Evolutionary conservation across 2,113 vertebrate species (phyloP), one percentile per base, ranked within the genome.

Genomic region (Tachuris rubrigastra): DNA sequence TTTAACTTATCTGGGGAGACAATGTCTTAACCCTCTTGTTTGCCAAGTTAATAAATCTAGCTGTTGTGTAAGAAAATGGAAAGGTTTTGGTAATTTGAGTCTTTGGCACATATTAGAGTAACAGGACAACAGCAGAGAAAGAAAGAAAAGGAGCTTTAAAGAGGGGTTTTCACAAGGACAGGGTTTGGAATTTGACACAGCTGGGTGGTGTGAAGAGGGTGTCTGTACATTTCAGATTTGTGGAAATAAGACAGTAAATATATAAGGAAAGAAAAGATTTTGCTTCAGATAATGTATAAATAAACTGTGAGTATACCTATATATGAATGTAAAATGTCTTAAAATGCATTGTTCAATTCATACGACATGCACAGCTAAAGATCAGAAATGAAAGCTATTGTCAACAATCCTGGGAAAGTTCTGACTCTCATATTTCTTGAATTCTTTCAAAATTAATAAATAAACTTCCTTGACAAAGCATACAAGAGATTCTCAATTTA

Each of bases 401-500:
- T 39, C 83, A 95, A 49, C 56, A 93, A 89, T 84, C 84, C 44
- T 66, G 25, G 37, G 63, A 50, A 65, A 89, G 67, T 62, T n/a
- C 76, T 94, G 74, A 59, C 28, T 60, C 84, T 66, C 8, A 2
- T 41, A 46, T 53, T 82, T 27, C 80, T 89, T 71, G 69, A 46
- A 78, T 87, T 84, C 35, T 85, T 94, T 59, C 44, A 79, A 73
- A 88, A 72, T 39, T 30, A 95, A 81, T 85, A 60, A 79, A 90
- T 47, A 55, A 65, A n/a, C 21, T 42, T 89, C 28, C 41, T 23
- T 85, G 55, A 90, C 90, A 94, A 87, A 86, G 78, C 2, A 3
- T 21, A 86, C 13, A 30, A 80, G 24, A 21, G n/a, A 72, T 68
- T 80, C 58, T 66, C 59, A 39, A 49, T 44, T 90, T 63, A 59